Conservation (phyloP, 2,888 invertebrate genomes). For the Nephrotoma guestfalica region DNA sequence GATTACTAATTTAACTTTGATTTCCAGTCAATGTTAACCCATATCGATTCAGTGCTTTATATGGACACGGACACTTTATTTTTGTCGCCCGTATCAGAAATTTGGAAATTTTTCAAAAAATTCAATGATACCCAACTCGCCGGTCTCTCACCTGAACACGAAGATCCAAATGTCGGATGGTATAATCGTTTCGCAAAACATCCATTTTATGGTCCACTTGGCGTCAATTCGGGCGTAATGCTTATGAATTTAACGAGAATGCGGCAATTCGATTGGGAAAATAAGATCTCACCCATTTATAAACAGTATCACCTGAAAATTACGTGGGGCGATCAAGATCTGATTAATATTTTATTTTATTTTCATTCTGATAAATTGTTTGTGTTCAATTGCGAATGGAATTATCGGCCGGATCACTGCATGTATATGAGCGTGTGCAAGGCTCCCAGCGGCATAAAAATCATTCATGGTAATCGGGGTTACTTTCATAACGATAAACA, state of each 20-base stretch:
- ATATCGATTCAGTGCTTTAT: constrained; percentile 77
- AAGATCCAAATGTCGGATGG: constrained; percentile 88
- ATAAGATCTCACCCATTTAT: constrained; percentile 71
- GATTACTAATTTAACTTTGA: constrained; percentile 8
- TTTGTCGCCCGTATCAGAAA: constrained; percentile 61
- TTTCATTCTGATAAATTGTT: constrained; percentile 65
- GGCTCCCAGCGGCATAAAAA: constrained; percentile 47
- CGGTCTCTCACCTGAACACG: constrained; percentile 77
- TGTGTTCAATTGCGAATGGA: constrained; percentile 71
- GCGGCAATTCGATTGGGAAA: constrained; percentile 72
- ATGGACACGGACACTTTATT: constrained; percentile 88
- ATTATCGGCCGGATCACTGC: constrained; percentile 91
- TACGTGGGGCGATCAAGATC: constrained; percentile 97
- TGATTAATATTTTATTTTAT: constrained; percentile 74
- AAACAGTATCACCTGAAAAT: constrained; percentile 71
- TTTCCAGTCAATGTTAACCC: constrained; percentile 56
- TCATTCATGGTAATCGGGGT: constrained; percentile 78
- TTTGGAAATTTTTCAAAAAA: constrained; percentile 67
- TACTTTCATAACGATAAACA: constrained; percentile 78
- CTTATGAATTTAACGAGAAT: constrained; percentile 91
- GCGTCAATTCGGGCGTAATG: constrained; percentile 95
- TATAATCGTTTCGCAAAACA: constrained; percentile 91
- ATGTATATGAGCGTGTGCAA: constrained; percentile 86
- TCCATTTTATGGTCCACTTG: constrained; percentile 70
- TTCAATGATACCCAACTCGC: constrained; percentile 82